These are phyloP conservation scores for Loris lydekkerianus DNA, from an alignment of 2,797 vertebrate species.

Conservation along the genomic window DNA sequence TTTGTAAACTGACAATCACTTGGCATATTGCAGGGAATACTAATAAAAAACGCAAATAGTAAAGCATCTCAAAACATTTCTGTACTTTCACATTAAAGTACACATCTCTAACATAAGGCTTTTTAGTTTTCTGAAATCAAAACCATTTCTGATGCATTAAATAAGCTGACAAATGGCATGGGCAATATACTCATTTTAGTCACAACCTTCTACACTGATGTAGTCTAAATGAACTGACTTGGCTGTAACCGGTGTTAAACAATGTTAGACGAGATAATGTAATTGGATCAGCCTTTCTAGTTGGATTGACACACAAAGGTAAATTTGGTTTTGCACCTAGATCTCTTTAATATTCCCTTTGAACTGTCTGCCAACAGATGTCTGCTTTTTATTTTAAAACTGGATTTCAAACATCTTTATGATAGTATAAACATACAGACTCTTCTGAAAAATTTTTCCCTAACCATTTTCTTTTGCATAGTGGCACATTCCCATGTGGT, in stretches of 20 bases:
- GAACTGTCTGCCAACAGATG: neutral
- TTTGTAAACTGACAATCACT: slow-evolving; percentile 76
- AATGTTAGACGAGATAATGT: slow-evolving; percentile 44
- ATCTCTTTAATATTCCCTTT: slow-evolving; percentile 65
- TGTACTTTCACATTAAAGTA: slow-evolving; percentile 6
- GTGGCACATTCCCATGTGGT: neutral
- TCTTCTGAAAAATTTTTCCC: slow-evolving; percentile 44
- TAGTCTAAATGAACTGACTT: neutral
- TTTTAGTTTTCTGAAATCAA: slow-evolving; percentile 49
- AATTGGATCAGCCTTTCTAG: neutral
- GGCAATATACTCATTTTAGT: neutral
- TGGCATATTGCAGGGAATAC: slow-evolving; percentile 23
- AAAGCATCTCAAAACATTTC: slow-evolving; percentile 4
- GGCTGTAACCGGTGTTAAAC: neutral
- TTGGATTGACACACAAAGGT: slow-evolving; percentile 25
- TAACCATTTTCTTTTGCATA: slow-evolving; percentile 49
- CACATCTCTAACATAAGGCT: neutral
- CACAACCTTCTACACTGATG: neutral
- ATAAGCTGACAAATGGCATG: neutral
- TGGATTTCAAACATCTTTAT: slow-evolving; percentile 60
- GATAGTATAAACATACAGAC: slow-evolving; percentile 47
- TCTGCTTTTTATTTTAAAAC: slow-evolving; percentile 56
- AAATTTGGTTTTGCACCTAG: slow-evolving; percentile 47
- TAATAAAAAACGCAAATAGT: slow-evolving; percentile 64
- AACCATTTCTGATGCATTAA: neutral